Conservation (phyloP, 1,140 invertebrate genomes). For the Lucilia cuprina region DNA sequence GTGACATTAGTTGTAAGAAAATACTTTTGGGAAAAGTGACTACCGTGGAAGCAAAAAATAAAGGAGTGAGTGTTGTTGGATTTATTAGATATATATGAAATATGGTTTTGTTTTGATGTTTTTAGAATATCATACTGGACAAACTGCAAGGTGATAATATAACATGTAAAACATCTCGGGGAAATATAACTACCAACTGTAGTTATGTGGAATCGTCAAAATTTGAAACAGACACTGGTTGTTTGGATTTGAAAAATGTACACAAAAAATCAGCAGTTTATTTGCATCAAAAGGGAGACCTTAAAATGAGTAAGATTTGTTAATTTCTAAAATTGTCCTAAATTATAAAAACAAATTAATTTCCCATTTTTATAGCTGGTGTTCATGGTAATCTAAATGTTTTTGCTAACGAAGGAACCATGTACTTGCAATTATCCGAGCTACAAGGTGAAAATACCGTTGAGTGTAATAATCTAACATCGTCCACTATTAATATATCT, state of each 20-base stretch:
- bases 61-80: conserved; percentile 44
- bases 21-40: conserved; percentile 49
- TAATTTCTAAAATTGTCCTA: not conserved
- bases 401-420: conserved; percentile 49
- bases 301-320: conserved; percentile 54
- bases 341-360: too few species aligned
- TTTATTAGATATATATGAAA: not conserved
- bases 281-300: conserved; percentile 48
- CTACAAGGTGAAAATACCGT: conserved; percentile 49
- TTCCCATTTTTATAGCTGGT: conserved; percentile 46
- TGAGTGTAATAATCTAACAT: conserved; percentile 43
- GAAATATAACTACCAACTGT: conserved; percentile 51
- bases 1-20: conserved; percentile 50
- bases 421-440: conserved; percentile 57
- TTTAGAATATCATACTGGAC: conserved; percentile 50
- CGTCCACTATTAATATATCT: conserved; percentile 55
- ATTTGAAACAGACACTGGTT: conserved; percentile 52
- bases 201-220: conserved; percentile 58
- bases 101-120: not conserved
- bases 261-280: conserved; percentile 53
- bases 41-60: conserved; percentile 45
- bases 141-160: conserved; percentile 56
- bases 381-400: conserved; percentile 56
- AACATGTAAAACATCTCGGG: conserved; percentile 47
- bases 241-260: conserved; percentile 53